Evolutionary conservation across 2,888 invertebrate genomes (phyloP).

Genomic region (Acrobasis consociella): DNA sequence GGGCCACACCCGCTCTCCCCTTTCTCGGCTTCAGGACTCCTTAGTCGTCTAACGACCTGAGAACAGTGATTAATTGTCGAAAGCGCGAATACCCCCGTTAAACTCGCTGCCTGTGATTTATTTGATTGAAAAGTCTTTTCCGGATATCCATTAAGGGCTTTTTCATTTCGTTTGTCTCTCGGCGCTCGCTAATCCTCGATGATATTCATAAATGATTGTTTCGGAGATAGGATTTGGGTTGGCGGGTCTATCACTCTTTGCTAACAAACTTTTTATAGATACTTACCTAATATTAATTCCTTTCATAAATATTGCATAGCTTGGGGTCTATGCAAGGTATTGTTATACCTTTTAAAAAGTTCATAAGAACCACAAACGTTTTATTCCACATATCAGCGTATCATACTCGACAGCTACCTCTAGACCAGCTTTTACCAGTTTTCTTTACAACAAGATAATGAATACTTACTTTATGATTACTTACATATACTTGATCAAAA

Average conservation of each 20-base stretch:
- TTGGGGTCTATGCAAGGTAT: too few relatives aligned
- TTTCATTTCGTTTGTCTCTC: conserved; percentile 50
- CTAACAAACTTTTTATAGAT: background rate
- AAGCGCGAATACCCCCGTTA: conserved; percentile 56
- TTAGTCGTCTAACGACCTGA: conserved; percentile 69
- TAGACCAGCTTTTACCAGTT: too few relatives aligned
- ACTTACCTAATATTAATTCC: too few relatives aligned
- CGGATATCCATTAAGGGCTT: conserved; percentile 61
- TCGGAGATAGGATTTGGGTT: conserved; percentile 24
- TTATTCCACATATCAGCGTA: too few relatives aligned
- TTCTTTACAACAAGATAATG: too few relatives aligned
- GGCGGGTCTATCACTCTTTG: conserved; percentile 8
- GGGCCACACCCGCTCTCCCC: conserved; percentile 72
- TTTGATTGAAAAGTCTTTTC: conserved; percentile 68
- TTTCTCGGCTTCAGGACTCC: conserved; percentile 63
- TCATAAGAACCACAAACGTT: too few relatives aligned
- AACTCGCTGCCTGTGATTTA: conserved; percentile 65
- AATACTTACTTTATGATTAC: too few relatives aligned
- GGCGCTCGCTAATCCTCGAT: conserved; percentile 37
- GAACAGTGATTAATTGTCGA: conserved; percentile 76
- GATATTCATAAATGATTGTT: conserved; percentile 41
- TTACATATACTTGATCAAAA: too few relatives aligned
- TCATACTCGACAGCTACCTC: too few relatives aligned
- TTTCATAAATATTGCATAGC: too few relatives aligned
- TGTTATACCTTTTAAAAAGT: too few relatives aligned